Evolutionary conservation across 2,113 vertebrate genomes (phyloP).

Genomic region (Charadrius vociferus): DNA sequence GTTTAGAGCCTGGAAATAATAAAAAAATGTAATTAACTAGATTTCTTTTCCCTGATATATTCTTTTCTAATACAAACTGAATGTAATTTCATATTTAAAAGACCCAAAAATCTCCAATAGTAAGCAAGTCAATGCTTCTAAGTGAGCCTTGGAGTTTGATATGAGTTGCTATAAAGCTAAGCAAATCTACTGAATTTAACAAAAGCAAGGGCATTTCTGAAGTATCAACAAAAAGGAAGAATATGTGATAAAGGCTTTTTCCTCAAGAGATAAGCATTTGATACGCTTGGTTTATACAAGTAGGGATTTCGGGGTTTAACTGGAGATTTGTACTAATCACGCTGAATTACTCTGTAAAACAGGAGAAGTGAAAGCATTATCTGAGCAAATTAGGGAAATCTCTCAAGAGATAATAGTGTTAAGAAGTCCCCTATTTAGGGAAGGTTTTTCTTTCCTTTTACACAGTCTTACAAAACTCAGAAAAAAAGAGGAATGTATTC

Average conservation of each 20-base stretch:
- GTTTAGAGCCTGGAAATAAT: neutral
- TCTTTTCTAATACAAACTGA: neutral
- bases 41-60: neutral
- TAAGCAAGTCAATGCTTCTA: neutral
- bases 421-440: neutral
- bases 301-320: slow-evolving; percentile 26
- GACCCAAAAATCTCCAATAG: neutral
- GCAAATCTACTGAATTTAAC: neutral
- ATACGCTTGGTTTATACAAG: neutral
- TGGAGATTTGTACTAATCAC: slow-evolving; percentile 23
- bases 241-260: neutral
- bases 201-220: neutral
- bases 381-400: neutral
- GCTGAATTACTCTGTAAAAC: neutral
- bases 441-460: neutral
- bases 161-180: neutral
- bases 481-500: neutral
- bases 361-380: slow-evolving; percentile 4
- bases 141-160: neutral
- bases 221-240: neutral
- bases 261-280: neutral
- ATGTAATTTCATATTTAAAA: neutral
- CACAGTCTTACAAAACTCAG: neutral
- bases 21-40: neutral
- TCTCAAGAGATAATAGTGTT: neutral